Evolutionary conservation across 2,797 vertebrate species (phyloP).

Genomic region (Steatocranus sp.): DNA sequence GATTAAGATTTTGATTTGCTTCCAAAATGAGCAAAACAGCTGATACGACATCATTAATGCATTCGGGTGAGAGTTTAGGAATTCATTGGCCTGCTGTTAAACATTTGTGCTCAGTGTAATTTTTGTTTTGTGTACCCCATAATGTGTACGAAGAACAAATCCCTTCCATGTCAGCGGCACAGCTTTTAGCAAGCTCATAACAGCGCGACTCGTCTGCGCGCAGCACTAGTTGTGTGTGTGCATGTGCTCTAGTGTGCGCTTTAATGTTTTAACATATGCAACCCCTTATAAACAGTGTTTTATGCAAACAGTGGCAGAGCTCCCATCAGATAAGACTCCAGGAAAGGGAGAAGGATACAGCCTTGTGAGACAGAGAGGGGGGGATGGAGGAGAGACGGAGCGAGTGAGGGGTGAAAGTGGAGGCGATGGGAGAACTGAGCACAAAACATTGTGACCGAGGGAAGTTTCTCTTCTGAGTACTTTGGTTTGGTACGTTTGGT

Average conservation of each 20-base stretch:
- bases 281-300: slow-evolving; percentile 79
- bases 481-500: not conserved
- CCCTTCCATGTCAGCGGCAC: slow-evolving; percentile 14
- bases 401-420: slow-evolving; percentile 46
- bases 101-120: not conserved
- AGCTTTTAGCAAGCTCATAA: slow-evolving; percentile 53
- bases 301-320: slow-evolving; percentile 77
- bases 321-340: slow-evolving; percentile 79
- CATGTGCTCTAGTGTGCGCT: slow-evolving; percentile 46
- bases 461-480: slow-evolving; percentile 5
- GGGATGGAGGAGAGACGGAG: slow-evolving; percentile 31
- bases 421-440: slow-evolving; percentile 55
- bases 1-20: not conserved
- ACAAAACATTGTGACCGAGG: slow-evolving; percentile 2
- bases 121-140: not conserved
- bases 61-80: slow-evolving; percentile 21
- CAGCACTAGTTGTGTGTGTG: not conserved
- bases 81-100: not conserved
- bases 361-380: slow-evolving; percentile 44
- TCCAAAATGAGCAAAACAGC: not conserved
- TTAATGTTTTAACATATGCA: slow-evolving; percentile 81
- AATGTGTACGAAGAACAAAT: slow-evolving; percentile 53
- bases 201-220: slow-evolving; percentile 29
- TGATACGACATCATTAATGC: not conserved
- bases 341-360: slow-evolving; percentile 70